A percentile compares a stretch with the other conserved stretches of the same genome.
phyloP scores from a whole-genome alignment of 2,113 vertebrate species.

The Baryphthengus martii region DNA sequence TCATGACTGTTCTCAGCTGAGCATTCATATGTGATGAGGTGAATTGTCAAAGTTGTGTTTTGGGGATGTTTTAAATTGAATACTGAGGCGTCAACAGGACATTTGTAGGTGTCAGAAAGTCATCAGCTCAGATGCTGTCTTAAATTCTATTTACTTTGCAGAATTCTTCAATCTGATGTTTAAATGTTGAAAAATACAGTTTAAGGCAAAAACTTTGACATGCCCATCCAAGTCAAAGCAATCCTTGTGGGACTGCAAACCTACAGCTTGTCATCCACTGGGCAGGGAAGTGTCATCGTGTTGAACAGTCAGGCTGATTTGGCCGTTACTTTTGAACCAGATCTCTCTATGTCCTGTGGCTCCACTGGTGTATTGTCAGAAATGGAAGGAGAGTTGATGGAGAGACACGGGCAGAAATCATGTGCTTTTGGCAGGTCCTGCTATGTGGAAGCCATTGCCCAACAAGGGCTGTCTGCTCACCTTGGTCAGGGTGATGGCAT shows the following conservation, averaged over 20 bases:
- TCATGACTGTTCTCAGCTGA: neutral
- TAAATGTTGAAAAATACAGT: neutral
- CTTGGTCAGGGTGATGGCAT: neutral
- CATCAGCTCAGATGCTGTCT: neutral
- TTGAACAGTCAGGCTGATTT: neutral
- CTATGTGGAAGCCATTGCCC: neutral
- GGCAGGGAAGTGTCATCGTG: neutral
- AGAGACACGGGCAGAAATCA: neutral
- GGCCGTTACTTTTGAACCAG: neutral
- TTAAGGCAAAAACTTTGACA: neutral
- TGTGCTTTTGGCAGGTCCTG: neutral
- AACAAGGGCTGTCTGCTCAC: neutral
- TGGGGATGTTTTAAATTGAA: neutral
- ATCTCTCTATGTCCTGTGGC: neutral
- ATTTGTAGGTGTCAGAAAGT: neutral
- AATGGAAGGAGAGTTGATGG: accelerated
- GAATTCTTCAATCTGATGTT: neutral
- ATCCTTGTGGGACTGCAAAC: neutral
- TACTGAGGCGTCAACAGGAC: neutral
- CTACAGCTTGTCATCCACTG: accelerated
- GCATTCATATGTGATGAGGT: neutral
- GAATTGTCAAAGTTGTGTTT: neutral
- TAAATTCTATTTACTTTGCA: neutral
- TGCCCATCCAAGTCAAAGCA: neutral
- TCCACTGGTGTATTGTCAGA: neutral